Base-by-base conservation (phyloP, 2,888 invertebrate genomes). In the Drosophila nigricruria region DNA sequence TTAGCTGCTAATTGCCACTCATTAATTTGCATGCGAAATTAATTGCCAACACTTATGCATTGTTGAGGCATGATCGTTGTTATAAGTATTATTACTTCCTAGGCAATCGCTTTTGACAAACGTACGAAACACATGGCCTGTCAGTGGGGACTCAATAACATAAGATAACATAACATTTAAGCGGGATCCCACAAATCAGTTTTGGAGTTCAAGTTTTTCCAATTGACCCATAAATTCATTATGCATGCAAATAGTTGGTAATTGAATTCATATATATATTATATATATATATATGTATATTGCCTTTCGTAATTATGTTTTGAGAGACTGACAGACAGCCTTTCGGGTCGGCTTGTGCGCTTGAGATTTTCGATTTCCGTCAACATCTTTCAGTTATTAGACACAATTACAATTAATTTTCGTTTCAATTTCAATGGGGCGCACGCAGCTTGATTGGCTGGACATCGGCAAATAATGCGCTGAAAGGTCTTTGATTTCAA, bases 171-270 rank as follows among this genome's bases (percentile, higher is more conserved):
- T 27, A 74, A 75, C 60, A 73, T 40, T 71, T 58, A 50, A 45
- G 64, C 57, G 66, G 62, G 54, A 80, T 67, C 34, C 56, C 61
- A 61, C 56, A 57, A 63, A 75, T 64, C 61, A 34, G 73, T 62
- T 75, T 73, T 71, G 83, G 80, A 82, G 88, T 89, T 88, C 88
- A 88, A 88, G 88, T 84, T 76, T 86, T 77, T 73, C 81, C 82
- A 87, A 89, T 87, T 90, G 89, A 88, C 89, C 88, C 81, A 89
- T 65, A 80, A 90, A 88, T 86, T 90, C 89, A 88, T 88, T 89
- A 87, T 89, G 86, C 84, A 90, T 88, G 89, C 89, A 89, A 80
- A 66, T 18, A 47, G 77, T 56, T 73, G 72, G 64, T 71, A 89
- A 83, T 77, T 79, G 84, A 76, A 87, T 70, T 70, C 59, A 58